phyloP scores from a whole-genome alignment of 2,113 vertebrate species.

The Diphyllodes magnificus region DNA sequence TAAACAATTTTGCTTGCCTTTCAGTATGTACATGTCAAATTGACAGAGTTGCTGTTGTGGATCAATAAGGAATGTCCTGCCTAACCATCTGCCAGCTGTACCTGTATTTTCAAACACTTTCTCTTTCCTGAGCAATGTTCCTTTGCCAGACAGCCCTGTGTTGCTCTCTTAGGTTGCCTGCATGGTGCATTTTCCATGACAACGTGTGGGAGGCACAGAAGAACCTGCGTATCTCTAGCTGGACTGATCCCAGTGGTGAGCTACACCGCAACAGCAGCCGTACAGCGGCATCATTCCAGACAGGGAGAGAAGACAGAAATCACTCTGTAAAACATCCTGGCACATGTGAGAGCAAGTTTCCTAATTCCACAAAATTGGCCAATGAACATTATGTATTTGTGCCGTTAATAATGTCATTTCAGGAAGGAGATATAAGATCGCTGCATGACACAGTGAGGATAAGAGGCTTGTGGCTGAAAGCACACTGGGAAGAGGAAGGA shows the following conservation, averaged over 20 bases:
- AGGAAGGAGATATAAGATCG: background rate
- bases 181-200: background rate
- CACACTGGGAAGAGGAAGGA: background rate
- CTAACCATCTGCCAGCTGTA: background rate
- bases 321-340: background rate
- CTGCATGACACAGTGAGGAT: too few species aligned
- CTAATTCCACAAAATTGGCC: background rate
- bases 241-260: background rate
- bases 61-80: background rate
- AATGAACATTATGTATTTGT: background rate
- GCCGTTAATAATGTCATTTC: background rate
- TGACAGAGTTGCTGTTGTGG: fast-evolving
- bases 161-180: background rate
- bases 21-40: background rate
- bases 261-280: fast-evolving
- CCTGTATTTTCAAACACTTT: background rate
- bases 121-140: background rate
- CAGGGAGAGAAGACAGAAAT: background rate
- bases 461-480: background rate
- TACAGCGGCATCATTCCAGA: background rate
- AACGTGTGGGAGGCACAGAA: fast-evolving
- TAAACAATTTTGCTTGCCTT: background rate
- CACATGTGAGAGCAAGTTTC: background rate
- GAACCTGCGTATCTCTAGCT: background rate
- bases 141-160: background rate